Base-by-base conservation (phyloP, 2,797 vertebrate species). In the Chaunax sp. region DNA sequence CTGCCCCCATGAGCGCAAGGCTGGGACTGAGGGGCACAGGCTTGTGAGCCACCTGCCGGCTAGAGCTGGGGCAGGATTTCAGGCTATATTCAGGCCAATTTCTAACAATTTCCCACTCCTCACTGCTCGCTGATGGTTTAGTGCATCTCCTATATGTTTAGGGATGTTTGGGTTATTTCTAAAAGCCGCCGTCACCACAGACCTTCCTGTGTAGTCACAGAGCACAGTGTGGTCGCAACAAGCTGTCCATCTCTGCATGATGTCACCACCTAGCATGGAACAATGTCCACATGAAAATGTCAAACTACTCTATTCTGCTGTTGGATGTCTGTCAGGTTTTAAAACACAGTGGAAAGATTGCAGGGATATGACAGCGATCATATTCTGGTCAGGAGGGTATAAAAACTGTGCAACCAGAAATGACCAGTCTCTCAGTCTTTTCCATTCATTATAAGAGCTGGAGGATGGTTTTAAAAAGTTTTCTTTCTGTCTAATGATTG, bases 1-100 rank as follows among this genome's bases (percentile, higher is more conserved):
- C 82, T 90, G 92, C 91, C 92, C 89, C 87, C 93, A 41, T 46
- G 77, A 72, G 93, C 50, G 40, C 38, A 26, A 28, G 30, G 0
- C 0, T 1, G 8, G 73, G 44, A 82, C 6, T 35, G 69, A 2
- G 0, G 1, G 50, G 2, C 0, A 18, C 3, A 37, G 20, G 25
- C 28, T 2, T 3, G 10, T 18, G 83, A 82, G 85, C 84, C 87
- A 30, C 72, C 89, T 91, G 88, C 84, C 78, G 90, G 26, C 46
- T 44, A 14, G n/a, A 74, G 30, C 16, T 10, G 70, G 49, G 25
- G 12, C 5, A 38, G 9, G 13, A 54, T 15, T 38, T 60, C 10
- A n/a, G 67, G n/a, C n/a, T 19, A 0, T 62, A 54, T 14, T 37
- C 38, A 26, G 26, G 22, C 22, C 50, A 40, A 59, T 41, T 37